Percentiles rank a stretch among this genome's conserved stretches.
These are phyloP conservation scores for Sesia bembeciformis DNA, from an alignment of 2,888 invertebrate genomes.

Conservation along the genomic window DNA sequence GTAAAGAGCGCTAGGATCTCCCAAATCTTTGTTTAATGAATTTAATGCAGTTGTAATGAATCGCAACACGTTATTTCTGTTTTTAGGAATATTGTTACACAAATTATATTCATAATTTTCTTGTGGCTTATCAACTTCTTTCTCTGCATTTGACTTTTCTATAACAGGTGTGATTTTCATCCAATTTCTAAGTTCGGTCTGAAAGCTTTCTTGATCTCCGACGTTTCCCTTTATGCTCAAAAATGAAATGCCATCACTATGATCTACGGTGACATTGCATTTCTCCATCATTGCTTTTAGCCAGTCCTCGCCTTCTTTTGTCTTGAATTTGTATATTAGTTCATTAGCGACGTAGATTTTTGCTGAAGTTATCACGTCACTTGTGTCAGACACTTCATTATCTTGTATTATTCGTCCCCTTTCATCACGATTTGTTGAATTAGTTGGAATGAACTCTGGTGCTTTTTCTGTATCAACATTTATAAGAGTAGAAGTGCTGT, in stretches of 20 bases:
- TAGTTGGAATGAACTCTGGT: conserved; percentile 38
- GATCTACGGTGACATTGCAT: conserved; percentile 45
- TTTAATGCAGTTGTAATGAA: conserved; percentile 42
- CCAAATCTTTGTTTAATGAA: conserved; percentile 54
- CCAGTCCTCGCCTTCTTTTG: conserved; percentile 61
- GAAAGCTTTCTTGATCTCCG: conserved; percentile 66
- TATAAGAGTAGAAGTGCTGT: neutral
- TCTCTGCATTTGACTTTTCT: neutral
- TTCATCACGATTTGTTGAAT: conserved; percentile 46
- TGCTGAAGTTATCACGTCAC: conserved; percentile 50
- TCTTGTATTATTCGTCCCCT: conserved; percentile 60
- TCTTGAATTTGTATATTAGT: conserved; percentile 57
- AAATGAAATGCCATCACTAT: conserved; percentile 41
- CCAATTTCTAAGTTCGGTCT: conserved; percentile 58
- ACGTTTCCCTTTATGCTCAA: conserved; percentile 65
- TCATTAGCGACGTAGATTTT: conserved; percentile 66
- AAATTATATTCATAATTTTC: conserved; percentile 5
- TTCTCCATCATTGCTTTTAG: conserved; percentile 38
- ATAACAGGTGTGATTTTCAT: conserved; percentile 13
- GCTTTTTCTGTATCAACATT: conserved; percentile 16
- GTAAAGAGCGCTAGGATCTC: conserved; percentile 62
- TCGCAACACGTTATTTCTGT: conserved; percentile 36
- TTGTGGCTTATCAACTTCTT: neutral
- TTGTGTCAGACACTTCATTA: conserved; percentile 62
- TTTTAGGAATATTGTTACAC: conserved; percentile 37